phyloP scores from a whole-genome alignment of 2,113 vertebrate species.

The Arvicanthis niloticus region DNA sequence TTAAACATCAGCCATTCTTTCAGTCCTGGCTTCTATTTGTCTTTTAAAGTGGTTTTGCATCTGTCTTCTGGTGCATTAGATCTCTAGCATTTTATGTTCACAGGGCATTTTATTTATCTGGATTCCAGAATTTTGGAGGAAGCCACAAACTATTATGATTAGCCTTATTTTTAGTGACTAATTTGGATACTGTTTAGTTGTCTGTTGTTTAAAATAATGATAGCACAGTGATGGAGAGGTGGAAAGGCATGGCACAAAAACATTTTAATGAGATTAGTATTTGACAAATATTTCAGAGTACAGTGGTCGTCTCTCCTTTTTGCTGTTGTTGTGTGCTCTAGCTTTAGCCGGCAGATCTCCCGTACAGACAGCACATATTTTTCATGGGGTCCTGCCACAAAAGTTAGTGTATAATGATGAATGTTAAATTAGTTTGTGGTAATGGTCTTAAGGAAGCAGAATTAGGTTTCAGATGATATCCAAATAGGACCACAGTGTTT shows the following conservation, averaged over 20 bases:
- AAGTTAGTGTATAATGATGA: constrained; percentile 63
- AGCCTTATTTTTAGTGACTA: constrained; percentile 61
- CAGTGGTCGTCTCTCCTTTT: constrained; percentile 62
- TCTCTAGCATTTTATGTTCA: constrained; percentile 23
- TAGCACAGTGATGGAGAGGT: constrained; percentile 3
- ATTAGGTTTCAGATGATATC: constrained; percentile 46
- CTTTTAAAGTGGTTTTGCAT: constrained; percentile 56
- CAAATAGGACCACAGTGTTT: constrained; percentile 23
- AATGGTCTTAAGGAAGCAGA: constrained; percentile 32
- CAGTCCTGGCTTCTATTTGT: constrained; percentile 24
- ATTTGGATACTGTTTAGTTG: constrained; percentile 54
- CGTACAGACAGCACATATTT: constrained; percentile 67
- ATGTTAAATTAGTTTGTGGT: constrained; percentile 58
- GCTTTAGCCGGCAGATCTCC: constrained; percentile 68
- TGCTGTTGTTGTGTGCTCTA: constrained; percentile 68
- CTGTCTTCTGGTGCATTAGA: not conserved
- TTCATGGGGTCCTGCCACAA: constrained; percentile 53
- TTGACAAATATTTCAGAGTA: constrained; percentile 62
- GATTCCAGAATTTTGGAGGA: constrained; percentile 47
- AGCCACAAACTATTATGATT: constrained; percentile 49
- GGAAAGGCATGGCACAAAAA: constrained; percentile 59
- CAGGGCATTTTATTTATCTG: constrained; percentile 12
- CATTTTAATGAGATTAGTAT: constrained; percentile 62
- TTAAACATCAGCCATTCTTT: constrained; percentile 47
- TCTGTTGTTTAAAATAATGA: constrained; percentile 58